Conservation (phyloP, 2,888 invertebrate species). For the Stenolophus ochropezus region DNA sequence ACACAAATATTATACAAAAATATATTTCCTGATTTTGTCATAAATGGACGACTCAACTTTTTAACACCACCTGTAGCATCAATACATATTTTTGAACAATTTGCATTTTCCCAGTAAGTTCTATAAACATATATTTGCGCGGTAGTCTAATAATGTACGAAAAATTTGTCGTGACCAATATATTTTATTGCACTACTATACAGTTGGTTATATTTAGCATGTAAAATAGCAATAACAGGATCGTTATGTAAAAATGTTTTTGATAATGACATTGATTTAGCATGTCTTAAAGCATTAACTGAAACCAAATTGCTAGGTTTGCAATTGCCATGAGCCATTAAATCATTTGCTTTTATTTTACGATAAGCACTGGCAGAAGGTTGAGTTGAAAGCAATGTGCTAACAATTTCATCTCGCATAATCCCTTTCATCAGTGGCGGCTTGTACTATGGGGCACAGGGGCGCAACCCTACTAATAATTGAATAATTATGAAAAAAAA, state of each 20-base stretch:
- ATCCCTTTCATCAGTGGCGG: too few relatives aligned
- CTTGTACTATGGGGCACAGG: too few relatives aligned
- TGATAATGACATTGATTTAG: too few relatives aligned
- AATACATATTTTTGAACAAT: constrained; percentile 59
- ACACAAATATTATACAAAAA: constrained; percentile 61
- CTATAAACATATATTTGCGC: constrained; percentile 43
- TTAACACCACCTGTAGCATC: constrained; percentile 61
- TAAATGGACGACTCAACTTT: constrained; percentile 50
- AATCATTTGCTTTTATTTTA: constrained; percentile 37
- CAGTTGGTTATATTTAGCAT: constrained; percentile 38
- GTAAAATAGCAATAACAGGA: too few relatives aligned
- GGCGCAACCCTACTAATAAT: too few relatives aligned
- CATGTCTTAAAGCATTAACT: not conserved
- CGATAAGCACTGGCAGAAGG: constrained; percentile 46
- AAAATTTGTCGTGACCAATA: constrained; percentile 56
- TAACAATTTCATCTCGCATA: constrained; percentile 13
- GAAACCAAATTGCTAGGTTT: constrained; percentile 29
- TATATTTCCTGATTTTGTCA: constrained; percentile 54
- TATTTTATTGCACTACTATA: constrained; percentile 52
- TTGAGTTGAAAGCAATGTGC: constrained; percentile 23
- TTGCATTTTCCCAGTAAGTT: constrained; percentile 37
- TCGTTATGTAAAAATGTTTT: too few relatives aligned
- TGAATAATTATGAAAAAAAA: too few relatives aligned
- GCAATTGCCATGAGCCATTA: constrained; percentile 23
- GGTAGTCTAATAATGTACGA: constrained; percentile 37